Percentiles rank a stretch among this genome's conserved stretches.
phyloP scores from a whole-genome alignment of 2,113 vertebrate species.

The Kryptolebias marmoratus region DNA sequence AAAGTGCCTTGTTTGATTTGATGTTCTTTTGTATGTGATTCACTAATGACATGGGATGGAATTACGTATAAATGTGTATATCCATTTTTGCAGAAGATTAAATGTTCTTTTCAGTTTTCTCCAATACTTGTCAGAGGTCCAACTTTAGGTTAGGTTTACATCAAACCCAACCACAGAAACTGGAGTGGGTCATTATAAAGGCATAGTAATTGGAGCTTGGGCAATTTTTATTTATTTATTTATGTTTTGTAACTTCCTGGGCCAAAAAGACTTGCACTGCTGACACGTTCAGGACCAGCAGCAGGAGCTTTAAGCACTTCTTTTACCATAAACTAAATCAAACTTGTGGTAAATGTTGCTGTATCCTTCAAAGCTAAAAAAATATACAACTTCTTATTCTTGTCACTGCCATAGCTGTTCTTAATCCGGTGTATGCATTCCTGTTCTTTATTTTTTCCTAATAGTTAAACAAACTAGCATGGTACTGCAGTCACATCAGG shows the following conservation, averaged over 20 bases:
- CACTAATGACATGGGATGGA: background rate
- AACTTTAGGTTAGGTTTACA: constrained; percentile 30
- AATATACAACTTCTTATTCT: background rate
- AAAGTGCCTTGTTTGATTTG: background rate
- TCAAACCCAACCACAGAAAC: constrained; percentile 32
- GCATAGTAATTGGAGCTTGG: constrained; percentile 36
- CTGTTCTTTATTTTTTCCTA: constrained; percentile 35
- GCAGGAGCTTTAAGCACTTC: constrained; percentile 23
- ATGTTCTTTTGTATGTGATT: background rate
- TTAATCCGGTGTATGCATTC: background rate
- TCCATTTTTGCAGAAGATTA: constrained; percentile 11
- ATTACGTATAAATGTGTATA: background rate
- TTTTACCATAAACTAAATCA: constrained; percentile 32
- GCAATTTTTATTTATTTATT: background rate
- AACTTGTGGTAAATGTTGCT: constrained; percentile 35
- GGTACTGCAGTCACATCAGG: constrained; percentile 32
- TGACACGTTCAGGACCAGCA: constrained; percentile 35
- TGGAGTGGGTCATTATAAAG: constrained; percentile 34
- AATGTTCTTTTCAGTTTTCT: constrained; percentile 13
- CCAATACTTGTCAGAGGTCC: constrained; percentile 21
- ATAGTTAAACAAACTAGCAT: background rate
- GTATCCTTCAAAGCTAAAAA: constrained; percentile 7
- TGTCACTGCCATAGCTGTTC: background rate
- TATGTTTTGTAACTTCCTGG: constrained; percentile 16
- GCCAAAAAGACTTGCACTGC: constrained; percentile 21